Base-by-base conservation (phyloP, 30 jellyfish, hydroid and myxozoan genomes). In the Clytia hemisphaerica region DNA sequence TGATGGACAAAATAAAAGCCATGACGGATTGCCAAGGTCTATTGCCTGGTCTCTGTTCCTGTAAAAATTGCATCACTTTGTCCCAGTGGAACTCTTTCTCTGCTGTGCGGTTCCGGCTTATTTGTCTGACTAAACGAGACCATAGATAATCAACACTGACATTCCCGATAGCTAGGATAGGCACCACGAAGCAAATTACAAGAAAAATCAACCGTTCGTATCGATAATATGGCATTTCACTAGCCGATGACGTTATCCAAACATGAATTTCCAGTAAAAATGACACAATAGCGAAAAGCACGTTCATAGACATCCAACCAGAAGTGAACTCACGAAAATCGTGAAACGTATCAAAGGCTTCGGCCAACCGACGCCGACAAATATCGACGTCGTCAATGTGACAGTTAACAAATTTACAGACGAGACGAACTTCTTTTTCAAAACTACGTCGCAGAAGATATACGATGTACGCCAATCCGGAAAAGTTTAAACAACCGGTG, bases 1-100 rank as follows among this genome's bases (percentile, higher is more conserved):
- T 89, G 29, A 84, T 81, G 10, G 98, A 89, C 78, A 89, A 57
- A 53, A 89, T 58, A 60, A 89, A 89, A 10, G 98, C 98, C 98
- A 89, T 89, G 15, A 89, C 93, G 9, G 98, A 81, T 44, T 89
- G 98, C 98, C 98, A 89, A 12, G 98, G 98, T 37, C 98, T 66
- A 42, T 71, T 93, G 10, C 98, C 98, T 12, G 98, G 98, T 34
- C 71, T 75, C 83, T 89, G 98, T 74, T 89, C 98, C 69, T 83
- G 79, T 59, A 89, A 57, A 45, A 89, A 89, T 78, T 89, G 98
- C 98, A 89, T 89, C 58, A 89, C 73, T 57, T 79, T 80, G 55
- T 89, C 98, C 71, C 94, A 89, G 49, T 77, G 51, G 44, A 74
- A 76, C 67, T 89, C 98, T 57, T 72, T 50, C 19, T 89, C 94